phyloP scores from a whole-genome alignment of 2,797 vertebrate species.

The Acanthopagrus latus region DNA sequence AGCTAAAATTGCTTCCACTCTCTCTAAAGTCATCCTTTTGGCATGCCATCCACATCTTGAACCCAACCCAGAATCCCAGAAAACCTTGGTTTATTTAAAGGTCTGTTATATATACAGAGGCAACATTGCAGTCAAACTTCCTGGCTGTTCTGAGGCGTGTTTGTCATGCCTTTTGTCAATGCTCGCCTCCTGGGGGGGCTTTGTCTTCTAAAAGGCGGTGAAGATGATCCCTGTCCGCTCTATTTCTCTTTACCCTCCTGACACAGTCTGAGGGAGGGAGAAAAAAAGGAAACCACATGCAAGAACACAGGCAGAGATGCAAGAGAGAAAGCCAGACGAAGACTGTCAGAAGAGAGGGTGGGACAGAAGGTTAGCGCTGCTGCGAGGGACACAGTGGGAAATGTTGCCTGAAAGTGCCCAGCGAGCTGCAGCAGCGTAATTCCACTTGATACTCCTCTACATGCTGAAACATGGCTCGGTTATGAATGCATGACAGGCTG shows the following conservation, averaged over 20 bases:
- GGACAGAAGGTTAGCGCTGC: conserved; percentile 44
- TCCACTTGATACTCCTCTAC: conserved; percentile 54
- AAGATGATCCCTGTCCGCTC: conserved; percentile 34
- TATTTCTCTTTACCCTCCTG: conserved; percentile 30
- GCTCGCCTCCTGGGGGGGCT: conserved; percentile 6
- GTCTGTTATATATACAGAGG: neutral
- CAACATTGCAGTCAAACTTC: neutral
- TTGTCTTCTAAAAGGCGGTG: neutral
- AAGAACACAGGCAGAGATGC: conserved; percentile 24
- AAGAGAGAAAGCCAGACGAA: conserved; percentile 6
- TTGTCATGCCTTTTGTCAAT: conserved; percentile 30
- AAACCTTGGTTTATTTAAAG: conserved; percentile 10
- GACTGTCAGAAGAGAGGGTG: conserved; percentile 36
- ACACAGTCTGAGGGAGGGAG: conserved; percentile 39
- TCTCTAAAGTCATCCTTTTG: neutral
- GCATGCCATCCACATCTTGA: neutral
- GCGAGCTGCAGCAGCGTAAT: conserved; percentile 57
- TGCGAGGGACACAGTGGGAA: conserved; percentile 54
- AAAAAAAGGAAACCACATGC: neutral
- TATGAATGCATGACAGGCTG: conserved; percentile 51
- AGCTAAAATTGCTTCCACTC: neutral
- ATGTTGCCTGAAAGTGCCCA: conserved; percentile 57
- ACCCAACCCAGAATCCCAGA: neutral
- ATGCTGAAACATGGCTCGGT: conserved; percentile 55
- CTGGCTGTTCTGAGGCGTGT: neutral